Evolutionary conservation across 2,888 invertebrate species (phyloP).

Genomic region (Lypha dubia): DNA sequence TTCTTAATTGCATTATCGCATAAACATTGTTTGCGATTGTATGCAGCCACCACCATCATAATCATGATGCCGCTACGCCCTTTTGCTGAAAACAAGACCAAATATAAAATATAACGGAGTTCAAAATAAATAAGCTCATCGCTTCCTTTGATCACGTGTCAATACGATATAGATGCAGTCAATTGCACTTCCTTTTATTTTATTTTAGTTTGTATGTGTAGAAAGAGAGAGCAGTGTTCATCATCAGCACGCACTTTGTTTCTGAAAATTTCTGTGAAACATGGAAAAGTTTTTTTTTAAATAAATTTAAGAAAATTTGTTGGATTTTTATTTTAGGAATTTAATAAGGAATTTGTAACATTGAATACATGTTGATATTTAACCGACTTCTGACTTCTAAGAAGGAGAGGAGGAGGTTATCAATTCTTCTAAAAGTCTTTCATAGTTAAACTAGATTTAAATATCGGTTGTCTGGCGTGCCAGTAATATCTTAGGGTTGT

Average conservation of each 20-base stretch:
- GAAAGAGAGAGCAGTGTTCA: background rate
- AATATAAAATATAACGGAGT: background rate
- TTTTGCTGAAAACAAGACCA: background rate
- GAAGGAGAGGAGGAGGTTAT: too few species aligned
- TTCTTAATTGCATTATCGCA: slow-evolving; percentile 51
- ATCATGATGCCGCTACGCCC: background rate
- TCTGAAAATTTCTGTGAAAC: slow-evolving; percentile 27
- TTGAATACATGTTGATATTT: too few species aligned
- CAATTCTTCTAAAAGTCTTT: too few species aligned
- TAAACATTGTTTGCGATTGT: slow-evolving; percentile 33
- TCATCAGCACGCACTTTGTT: slow-evolving; percentile 23
- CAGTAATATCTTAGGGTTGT: too few species aligned
- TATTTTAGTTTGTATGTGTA: background rate
- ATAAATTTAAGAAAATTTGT: slow-evolving; percentile 2
- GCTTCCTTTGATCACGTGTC: slow-evolving; percentile 63
- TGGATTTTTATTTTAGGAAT: background rate
- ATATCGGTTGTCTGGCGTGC: too few species aligned
- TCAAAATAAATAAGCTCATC: background rate
- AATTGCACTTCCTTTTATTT: slow-evolving; percentile 55
- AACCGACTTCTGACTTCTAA: too few species aligned
- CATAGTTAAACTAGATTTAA: too few species aligned
- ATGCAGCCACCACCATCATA: slow-evolving; percentile 1
- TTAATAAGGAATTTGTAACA: background rate
- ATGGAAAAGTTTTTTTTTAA: slow-evolving; percentile 8
- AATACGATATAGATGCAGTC: slow-evolving; percentile 58